Percentiles rank a stretch among this genome's conserved stretches.
Evolutionary conservation across 2,113 vertebrate genomes (phyloP).

Genomic region (Atherinomorus stipes): DNA sequence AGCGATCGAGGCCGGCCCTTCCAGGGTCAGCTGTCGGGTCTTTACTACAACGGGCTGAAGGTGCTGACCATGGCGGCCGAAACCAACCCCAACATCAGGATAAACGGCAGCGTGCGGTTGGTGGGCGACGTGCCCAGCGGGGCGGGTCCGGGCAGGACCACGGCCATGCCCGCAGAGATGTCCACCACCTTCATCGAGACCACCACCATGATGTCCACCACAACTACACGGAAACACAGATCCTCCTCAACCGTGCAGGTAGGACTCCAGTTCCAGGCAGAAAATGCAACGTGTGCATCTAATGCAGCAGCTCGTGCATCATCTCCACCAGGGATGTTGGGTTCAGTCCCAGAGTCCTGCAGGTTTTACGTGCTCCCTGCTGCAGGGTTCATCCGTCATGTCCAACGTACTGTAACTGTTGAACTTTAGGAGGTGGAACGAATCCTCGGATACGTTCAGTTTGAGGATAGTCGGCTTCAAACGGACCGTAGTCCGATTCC

Average conservation of each 20-base stretch:
- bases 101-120: conserved; percentile 95
- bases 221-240: conserved; percentile 95
- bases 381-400: too few species aligned
- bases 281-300: too few species aligned
- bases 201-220: conserved; percentile 98
- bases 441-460: too few species aligned
- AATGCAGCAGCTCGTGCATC: too few species aligned
- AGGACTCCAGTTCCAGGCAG: too few species aligned
- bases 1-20: conserved; percentile 93
- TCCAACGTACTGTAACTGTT: too few species aligned
- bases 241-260: conserved; percentile 95
- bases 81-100: conserved; percentile 93
- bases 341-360: too few species aligned
- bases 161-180: conserved; percentile 93
- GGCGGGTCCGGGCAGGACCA: conserved; percentile 90
- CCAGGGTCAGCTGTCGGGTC: conserved; percentile 97
- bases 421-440: too few species aligned
- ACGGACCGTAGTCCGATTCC: too few species aligned
- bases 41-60: conserved; percentile 98
- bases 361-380: too few species aligned
- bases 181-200: conserved; percentile 97
- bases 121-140: conserved; percentile 93
- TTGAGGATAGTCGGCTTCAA: too few species aligned
- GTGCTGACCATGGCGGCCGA: conserved; percentile 97
- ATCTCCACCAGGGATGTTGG: too few species aligned